These are phyloP conservation scores for Drosophila sp. DNA, from an alignment of 1,140 invertebrate genomes.

Conservation along the genomic window DNA sequence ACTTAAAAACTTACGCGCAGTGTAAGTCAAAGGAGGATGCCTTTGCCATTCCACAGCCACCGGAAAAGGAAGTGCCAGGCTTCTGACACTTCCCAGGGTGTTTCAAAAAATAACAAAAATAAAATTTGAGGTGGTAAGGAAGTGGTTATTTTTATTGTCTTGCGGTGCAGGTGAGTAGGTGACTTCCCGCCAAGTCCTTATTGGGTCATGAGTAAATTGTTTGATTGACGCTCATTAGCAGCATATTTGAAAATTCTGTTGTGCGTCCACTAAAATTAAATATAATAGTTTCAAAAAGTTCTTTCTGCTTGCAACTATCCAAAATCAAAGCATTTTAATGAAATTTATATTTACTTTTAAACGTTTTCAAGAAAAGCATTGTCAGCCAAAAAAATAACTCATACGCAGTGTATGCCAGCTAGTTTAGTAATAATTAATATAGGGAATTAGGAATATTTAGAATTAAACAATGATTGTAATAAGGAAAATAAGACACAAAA, in stretches of 20 bases:
- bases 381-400: too few relatives aligned
- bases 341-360: too few relatives aligned
- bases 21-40: slow-evolving; percentile 37
- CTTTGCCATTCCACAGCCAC: slow-evolving; percentile 20
- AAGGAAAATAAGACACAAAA: too few relatives aligned
- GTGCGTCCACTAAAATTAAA: too few relatives aligned
- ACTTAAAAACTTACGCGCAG: slow-evolving; percentile 60
- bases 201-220: slow-evolving; percentile 31
- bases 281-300: too few relatives aligned
- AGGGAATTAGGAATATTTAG: too few relatives aligned
- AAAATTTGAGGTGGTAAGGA: slow-evolving; percentile 38
- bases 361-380: too few relatives aligned
- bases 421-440: too few relatives aligned
- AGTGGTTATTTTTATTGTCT: slow-evolving; percentile 50
- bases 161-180: slow-evolving; percentile 33
- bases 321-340: too few relatives aligned
- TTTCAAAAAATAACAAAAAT: slow-evolving; percentile 25
- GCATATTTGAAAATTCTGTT: slow-evolving; percentile 7
- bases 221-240: slow-evolving; percentile 61
- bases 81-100: background rate
- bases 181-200: background rate
- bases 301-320: too few relatives aligned
- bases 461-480: too few relatives aligned
- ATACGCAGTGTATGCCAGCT: too few relatives aligned
- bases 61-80: slow-evolving; percentile 17